Evolutionary conservation across 2,888 invertebrate genomes (phyloP), one percentile per base, ranked within the genome.

Genomic region (Habroteleia sp.): DNA sequence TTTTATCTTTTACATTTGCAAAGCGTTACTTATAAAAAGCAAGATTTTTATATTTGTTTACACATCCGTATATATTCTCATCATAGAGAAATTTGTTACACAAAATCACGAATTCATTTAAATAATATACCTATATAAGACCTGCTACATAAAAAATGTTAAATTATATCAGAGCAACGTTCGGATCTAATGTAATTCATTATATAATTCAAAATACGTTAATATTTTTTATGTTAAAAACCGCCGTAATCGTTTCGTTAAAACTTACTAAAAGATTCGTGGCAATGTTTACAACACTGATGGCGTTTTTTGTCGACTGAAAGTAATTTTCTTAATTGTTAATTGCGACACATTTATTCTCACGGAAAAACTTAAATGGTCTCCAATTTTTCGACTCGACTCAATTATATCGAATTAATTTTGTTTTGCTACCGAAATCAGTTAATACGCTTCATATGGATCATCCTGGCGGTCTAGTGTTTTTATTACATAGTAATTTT

Each of bases 251-350:
- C 17, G 20, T 42, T 41, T 42, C 31, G 11, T 42, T 50, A 42
- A 50, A 25, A 48, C 10, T 42, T 50, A 31, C 16, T n/a, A 11
- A 50, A 23, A 41, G 33, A 14, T 42, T 63, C 42, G 50, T 33
- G 33, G 16, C 39, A 13, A 29, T 20, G 39, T 63, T 63, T 60
- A 23, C 60, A 46, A 60, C 44, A 60, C 44, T 10, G 17, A 1
- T 10, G 4, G 10, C 20, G 20, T 29, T 60, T 60, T 37, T 46
- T 37, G 16, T 13, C 25, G n/a, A 3, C 10, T 27, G 46, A 46
- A 63, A 50, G 63, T 50, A 27, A 50, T 63, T 63, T 63, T 50
- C 63, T 48, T 58, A 62, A 62, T 62, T 48, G 48, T 23, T 37
- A 2, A 27, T 62, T 62, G 41, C 62, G 29, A 4, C 62, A 63